Evolutionary conservation across 2,797 vertebrate species (phyloP), one percentile per base, ranked within the genome.

Genomic region (Podargus strigoides): DNA sequence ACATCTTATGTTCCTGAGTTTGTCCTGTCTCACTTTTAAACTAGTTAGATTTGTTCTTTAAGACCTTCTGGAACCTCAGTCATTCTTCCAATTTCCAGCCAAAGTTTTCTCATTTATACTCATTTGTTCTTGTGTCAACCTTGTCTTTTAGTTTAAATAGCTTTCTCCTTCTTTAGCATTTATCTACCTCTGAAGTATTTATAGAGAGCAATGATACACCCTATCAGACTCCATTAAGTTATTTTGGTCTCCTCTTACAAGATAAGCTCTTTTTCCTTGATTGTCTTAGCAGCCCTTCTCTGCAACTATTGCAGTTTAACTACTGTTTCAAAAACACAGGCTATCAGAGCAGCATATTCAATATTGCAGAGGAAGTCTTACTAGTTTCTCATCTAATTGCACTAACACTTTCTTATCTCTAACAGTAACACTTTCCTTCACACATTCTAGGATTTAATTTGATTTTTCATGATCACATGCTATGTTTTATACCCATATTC

Each of bases 161-260:
- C 89, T 93, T 96, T 94, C 69, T 91, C 73, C 46, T 92, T 78
- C 86, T 92, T 89, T 81, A 85, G 62, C 37, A 58, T 84, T 95
- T 96, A 94, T 96, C 93, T 94, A 84, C 70, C 73, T 91, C 89
- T 94, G 96, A 96, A 96, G 91, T 96, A 96, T 94, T 96, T 96
- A 90, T 96, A 94, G 95, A 91, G 83, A 94, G 62, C 50, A 75
- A 75, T 94, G 95, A 94, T 96, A 95, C 42, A 90, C 66, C 79
- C 89, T 90, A 93, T 94, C 93, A 90, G 87, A 93, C 73, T 92
- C 73, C 53, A 94, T 93, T 95, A 96, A 91, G 83, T 94, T 96
- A 96, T 95, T 96, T 95, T 69, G 90, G 83, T 88, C 85, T 90
- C 62, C 34, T 88, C 64, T 91, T 87, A 91, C 79, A 92, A 92